A percentile compares a stretch with the other conserved stretches of the same genome.
Evolutionary conservation across 2,113 vertebrate genomes (phyloP).

Genomic region (Ctenomys sociabilis): DNA sequence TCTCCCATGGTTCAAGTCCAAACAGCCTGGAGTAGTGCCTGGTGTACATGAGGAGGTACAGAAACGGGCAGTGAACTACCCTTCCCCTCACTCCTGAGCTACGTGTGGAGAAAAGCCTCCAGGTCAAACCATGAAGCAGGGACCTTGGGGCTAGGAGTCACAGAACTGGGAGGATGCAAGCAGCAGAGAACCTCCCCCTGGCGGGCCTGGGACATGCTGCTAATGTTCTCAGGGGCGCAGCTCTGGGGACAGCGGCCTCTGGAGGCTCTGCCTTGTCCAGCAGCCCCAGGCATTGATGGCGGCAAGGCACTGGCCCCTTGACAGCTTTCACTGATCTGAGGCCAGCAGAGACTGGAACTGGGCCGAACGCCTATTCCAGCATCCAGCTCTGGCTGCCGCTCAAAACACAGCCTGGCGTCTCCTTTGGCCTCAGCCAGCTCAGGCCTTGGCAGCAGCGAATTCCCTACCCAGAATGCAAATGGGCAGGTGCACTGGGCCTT

Average conservation of each 20-base stretch:
- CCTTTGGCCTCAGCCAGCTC: constrained; percentile 77
- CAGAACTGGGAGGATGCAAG: neutral
- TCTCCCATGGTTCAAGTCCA: neutral
- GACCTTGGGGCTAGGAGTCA: constrained; percentile 59
- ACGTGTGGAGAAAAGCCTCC: constrained; percentile 53
- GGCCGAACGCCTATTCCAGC: constrained; percentile 86
- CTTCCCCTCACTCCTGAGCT: neutral
- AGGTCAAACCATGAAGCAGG: constrained; percentile 65
- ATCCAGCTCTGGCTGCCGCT: constrained; percentile 88
- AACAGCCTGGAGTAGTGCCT: neutral
- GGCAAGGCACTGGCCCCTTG: constrained; percentile 81
- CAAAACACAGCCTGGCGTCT: constrained; percentile 86
- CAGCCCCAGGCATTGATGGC: neutral
- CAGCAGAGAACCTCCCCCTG: constrained; percentile 50
- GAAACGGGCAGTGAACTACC: constrained; percentile 51
- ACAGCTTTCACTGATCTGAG: constrained; percentile 92
- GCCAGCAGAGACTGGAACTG: constrained; percentile 89
- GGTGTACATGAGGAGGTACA: neutral
- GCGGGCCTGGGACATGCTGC: constrained; percentile 80
- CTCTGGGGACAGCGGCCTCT: constrained; percentile 83
- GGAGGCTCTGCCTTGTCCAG: constrained; percentile 71
- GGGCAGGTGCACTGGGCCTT: constrained; percentile 84
- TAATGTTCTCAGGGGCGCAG: constrained; percentile 80
- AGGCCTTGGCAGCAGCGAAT: constrained; percentile 77
- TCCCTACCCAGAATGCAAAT: constrained; percentile 84